A percentile compares a stretch with the other conserved stretches of the same genome.
Conservation (phyloP, 1,140 invertebrate genomes). For the Lethocerus indicus region DNA sequence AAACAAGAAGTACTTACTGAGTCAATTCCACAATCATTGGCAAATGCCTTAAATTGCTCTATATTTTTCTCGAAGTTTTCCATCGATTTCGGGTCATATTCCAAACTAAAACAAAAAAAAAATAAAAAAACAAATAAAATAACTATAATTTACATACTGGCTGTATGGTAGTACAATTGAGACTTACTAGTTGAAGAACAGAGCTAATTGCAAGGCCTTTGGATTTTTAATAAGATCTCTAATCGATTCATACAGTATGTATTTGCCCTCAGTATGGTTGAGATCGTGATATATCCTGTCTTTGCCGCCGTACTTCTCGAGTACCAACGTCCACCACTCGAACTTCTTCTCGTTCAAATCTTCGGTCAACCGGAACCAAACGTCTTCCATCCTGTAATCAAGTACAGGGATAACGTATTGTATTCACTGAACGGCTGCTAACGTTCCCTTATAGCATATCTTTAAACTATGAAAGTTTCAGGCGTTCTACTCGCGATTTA, state of each 20-base stretch:
- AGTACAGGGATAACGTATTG: too few relatives aligned
- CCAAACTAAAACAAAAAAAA: constrained; percentile 24
- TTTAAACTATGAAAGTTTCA: too few relatives aligned
- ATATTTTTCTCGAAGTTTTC: constrained; percentile 29
- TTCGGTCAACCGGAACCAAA: constrained; percentile 9
- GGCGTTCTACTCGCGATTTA: too few relatives aligned
- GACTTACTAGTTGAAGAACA: constrained; percentile 29
- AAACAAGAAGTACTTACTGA: constrained; percentile 21
- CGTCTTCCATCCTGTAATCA: too few relatives aligned
- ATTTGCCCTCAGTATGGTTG: constrained; percentile 22
- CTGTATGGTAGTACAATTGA: not conserved
- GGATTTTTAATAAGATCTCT: constrained; percentile 22
- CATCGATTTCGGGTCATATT: constrained; percentile 30
- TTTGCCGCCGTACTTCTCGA: constrained; percentile 14
- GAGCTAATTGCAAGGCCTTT: constrained; percentile 23
- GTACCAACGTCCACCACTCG: constrained; percentile 15
- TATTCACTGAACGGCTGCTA: too few relatives aligned
- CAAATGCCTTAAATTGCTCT: constrained; percentile 28
- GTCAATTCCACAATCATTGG: constrained; percentile 24
- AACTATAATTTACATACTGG: not conserved
- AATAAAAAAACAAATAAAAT: not conserved
- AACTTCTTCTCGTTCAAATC: constrained; percentile 3
- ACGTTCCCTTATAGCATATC: too few relatives aligned
- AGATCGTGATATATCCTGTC: constrained; percentile 22
- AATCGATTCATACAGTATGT: constrained; percentile 22